phyloP scores from a whole-genome alignment of 2,888 invertebrate genomes.

The Troides oblongomaculatus region DNA sequence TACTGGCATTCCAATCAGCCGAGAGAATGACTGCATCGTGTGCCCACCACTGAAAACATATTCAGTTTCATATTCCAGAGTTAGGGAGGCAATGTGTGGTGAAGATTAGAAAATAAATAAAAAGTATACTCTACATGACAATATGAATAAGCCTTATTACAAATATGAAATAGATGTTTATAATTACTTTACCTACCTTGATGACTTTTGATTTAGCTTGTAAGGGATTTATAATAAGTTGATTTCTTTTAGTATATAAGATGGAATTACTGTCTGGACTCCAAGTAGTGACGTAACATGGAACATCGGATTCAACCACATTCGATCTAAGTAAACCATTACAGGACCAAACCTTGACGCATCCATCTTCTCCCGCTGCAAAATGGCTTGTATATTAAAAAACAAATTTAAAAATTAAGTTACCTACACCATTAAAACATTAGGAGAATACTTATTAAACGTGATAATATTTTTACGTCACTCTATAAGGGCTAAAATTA shows the following conservation, averaged over 20 bases:
- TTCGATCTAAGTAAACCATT: conserved; percentile 96
- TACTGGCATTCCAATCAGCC: conserved; percentile 96
- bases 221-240: conserved; percentile 84
- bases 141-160: background rate
- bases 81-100: background rate
- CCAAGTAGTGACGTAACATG: conserved; percentile 93
- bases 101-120: background rate
- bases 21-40: conserved; percentile 96
- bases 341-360: conserved; percentile 97
- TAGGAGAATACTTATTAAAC: too few species aligned
- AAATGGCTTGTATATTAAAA: conserved; percentile 13
- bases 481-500: background rate
- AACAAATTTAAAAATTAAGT: background rate
- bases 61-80: background rate
- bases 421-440: too few species aligned
- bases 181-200: conserved; percentile 76
- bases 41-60: conserved; percentile 92
- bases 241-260: conserved; percentile 84
- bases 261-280: conserved; percentile 85
- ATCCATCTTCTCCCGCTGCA: conserved; percentile 96
- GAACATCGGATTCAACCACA: conserved; percentile 87
- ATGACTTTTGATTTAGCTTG: conserved; percentile 87
- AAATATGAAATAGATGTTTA: background rate
- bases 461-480: conserved; percentile 1
- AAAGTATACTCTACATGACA: background rate